Conservation (phyloP, 2,888 invertebrate genomes). For the Anoncus sp. region DNA sequence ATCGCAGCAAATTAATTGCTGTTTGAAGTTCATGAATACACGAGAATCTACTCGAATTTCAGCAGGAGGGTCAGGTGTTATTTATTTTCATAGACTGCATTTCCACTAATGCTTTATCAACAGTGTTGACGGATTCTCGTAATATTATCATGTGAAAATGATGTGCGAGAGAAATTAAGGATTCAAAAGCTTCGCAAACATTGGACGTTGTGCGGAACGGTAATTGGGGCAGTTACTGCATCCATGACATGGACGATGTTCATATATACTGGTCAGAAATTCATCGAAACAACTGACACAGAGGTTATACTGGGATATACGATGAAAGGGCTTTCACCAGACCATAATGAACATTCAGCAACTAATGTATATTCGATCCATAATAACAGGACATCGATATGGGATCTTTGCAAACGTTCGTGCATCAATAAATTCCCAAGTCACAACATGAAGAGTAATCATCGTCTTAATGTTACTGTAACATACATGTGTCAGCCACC, state of each 20-base stretch:
- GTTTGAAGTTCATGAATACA: background rate
- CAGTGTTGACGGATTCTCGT: background rate
- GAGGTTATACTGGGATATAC: too few relatives aligned
- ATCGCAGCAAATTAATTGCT: constrained; percentile 8
- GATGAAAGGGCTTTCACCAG: too few relatives aligned
- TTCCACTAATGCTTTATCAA: background rate
- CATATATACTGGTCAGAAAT: background rate
- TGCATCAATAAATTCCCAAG: too few relatives aligned
- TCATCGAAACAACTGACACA: too few relatives aligned
- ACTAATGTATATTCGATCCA: too few relatives aligned
- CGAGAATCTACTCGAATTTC: background rate
- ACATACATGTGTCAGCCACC: too few relatives aligned
- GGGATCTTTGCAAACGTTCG: too few relatives aligned
- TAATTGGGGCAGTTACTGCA: background rate
- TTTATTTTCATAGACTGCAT: background rate
- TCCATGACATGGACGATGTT: background rate
- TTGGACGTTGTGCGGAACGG: background rate
- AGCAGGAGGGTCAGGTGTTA: background rate
- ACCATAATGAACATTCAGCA: too few relatives aligned
- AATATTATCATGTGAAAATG: background rate
- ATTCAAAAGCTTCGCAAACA: background rate
- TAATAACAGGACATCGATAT: too few relatives aligned
- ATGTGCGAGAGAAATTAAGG: background rate
- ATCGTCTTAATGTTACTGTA: too few relatives aligned
- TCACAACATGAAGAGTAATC: too few relatives aligned